Base-by-base conservation (phyloP, 2,113 vertebrate genomes). In the Melanostigma gelatinosum region DNA sequence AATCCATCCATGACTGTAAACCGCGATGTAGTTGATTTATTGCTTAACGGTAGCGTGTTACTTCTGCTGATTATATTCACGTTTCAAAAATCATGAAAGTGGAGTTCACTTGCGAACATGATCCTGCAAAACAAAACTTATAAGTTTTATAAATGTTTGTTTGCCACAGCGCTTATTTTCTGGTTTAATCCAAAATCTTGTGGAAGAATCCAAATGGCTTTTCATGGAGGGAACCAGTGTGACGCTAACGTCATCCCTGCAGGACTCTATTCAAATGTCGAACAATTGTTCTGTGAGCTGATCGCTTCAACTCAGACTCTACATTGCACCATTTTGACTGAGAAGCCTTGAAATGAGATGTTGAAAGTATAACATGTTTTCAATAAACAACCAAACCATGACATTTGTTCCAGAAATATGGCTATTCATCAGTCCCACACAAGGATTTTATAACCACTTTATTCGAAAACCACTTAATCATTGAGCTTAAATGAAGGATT, bases 341-440 rank as follows among this genome's bases (percentile, higher is more conserved):
- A 77, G 34, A 77, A 57, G 11, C 36, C 27, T 44, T 71, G n/a
- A 61, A 60, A 57, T 85, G 0, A 74, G 42, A 60, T 71, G 3
- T 84, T 87, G 61, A 50, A 42, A 61, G 38, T 29, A 13, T 34
- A 70, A 24, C 9, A 9, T 7, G 12, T 61, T 72, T 52, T 58
- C 10, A 89, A 68, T 82, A 80, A 82, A 40, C 16, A 27, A 55
- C 50, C 22, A 57, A 62, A 74, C 7, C 61, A 32, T 22, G 9
- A 24, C 12, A 75, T 68, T 24, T 15, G 22, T 20, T 2, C 32
- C 46, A 2, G 36, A 61, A 52, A 22, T 7, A 10, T 9, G 18
- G 58, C 36, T 57, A 54, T 79, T 13, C 13, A 52, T 46, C 15
- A 22, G 1, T 36, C 12, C 34, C 16, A 54, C 48, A 70, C 15